Base-by-base conservation (phyloP, 1,140 invertebrate species). In the Bombus confusus region DNA sequence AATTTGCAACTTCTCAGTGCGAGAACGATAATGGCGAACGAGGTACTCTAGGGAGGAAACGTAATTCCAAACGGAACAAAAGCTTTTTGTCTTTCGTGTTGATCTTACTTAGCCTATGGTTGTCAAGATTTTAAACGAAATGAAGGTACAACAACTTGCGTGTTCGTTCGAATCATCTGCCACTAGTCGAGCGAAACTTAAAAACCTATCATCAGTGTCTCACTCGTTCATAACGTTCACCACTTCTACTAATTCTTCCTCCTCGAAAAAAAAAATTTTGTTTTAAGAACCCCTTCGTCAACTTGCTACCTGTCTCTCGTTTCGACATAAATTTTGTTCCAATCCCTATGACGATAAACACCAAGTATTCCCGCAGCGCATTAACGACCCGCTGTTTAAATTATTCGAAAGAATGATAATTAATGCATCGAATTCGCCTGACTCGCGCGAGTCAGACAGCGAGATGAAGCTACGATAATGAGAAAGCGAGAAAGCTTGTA, bases 401-500 rank as follows among this genome's bases (percentile, higher is more conserved):
- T 83, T 83, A 71, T 78, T 43, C 64, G 64, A 78, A 78, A 34
- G 47, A 83, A 78, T 57, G 31, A 83, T 78, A 41, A 83, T 78
- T 78, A 77, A 83, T 69, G 81, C 43, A 71, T 59, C 64, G 82
- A 78, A 57, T 77, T 68, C 37, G 47, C 41, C 68, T 1, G n/a
- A 47, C 10, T 43, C 8, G 47, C 12, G 62, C n/a, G 18, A 39
- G 12, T 62, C 43, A 76, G 37, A 28, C 37, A 9, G 41, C 28
- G 13, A 62, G 74, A 77, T 78, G 64, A 78, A 71, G 57, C 85
- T 28, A 57, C 84, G 85, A 89, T 88, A 90, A 89, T 80, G 73
- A 88, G 80, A 66, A 83, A 86, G 82, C 83, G 80, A 76, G 88
- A 84, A 84, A 83, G 80, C 84, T 73, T 69, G 80, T 41, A 84